A percentile compares a stretch with the other conserved stretches of the same genome.
Evolutionary conservation across 2,797 vertebrate genomes (phyloP).

Genomic region (Anableps anableps): DNA sequence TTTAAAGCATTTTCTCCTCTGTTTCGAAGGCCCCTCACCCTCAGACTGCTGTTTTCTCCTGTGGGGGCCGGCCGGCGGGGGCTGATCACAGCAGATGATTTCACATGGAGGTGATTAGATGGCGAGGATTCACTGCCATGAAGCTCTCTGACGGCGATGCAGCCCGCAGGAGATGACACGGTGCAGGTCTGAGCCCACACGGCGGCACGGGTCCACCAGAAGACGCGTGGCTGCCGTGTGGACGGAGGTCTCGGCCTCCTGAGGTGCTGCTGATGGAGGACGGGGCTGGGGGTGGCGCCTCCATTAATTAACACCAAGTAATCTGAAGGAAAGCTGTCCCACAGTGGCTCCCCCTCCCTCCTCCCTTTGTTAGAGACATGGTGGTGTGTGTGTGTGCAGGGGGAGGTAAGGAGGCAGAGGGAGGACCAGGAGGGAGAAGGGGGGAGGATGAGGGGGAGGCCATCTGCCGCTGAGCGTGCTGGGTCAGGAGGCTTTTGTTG

Average conservation of each 20-base stretch:
- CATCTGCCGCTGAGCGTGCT: conserved; percentile 71
- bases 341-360: conserved; percentile 20
- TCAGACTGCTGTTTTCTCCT: background rate
- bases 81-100: conserved; percentile 42
- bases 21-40: no score
- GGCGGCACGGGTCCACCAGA: background rate
- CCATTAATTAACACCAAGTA: conserved; percentile 72
- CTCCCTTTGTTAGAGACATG: conserved; percentile 65
- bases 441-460: conserved; percentile 16
- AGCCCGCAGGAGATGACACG: conserved; percentile 15
- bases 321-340: conserved; percentile 54
- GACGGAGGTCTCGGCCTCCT: conserved; percentile 45
- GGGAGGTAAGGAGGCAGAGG: conserved; percentile 17
- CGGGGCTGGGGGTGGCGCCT: conserved; percentile 8
- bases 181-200: background rate
- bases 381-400: background rate
- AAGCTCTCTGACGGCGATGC: conserved; percentile 20
- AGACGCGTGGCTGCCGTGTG: conserved; percentile 54
- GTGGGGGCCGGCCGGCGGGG: no score
- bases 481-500: conserved; percentile 74
- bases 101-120: conserved; percentile 40
- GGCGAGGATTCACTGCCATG: conserved; percentile 20
- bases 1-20: no score
- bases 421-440: background rate
- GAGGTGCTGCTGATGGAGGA: conserved; percentile 30